These are phyloP conservation scores for Upupa epops DNA, from an alignment of 2,113 vertebrate species.

Conservation along the genomic window DNA sequence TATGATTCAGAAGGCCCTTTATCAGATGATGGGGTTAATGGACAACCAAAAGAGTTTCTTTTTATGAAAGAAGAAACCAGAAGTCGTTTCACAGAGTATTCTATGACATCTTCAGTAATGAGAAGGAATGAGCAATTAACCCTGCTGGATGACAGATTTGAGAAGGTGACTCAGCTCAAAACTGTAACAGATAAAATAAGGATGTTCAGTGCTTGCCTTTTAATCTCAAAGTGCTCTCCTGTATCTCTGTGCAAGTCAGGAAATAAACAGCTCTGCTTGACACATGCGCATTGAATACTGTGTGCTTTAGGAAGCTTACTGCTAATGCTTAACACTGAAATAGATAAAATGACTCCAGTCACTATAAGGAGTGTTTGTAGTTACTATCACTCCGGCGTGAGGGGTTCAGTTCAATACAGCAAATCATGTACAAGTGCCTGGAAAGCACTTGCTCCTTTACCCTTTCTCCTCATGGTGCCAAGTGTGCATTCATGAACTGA, in stretches of 20 bases:
- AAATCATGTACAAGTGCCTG: neutral
- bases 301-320: neutral
- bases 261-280: neutral
- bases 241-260: neutral
- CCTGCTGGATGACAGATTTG: slow-evolving; percentile 93
- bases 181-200: neutral
- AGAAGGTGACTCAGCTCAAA: slow-evolving; percentile 81
- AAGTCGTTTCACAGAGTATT: slow-evolving; percentile 96
- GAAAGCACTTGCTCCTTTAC: neutral
- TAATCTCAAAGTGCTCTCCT: neutral
- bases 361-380: neutral
- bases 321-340: neutral
- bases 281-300: neutral
- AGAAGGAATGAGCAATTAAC: slow-evolving; percentile 92
- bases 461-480: neutral
- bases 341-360: neutral
- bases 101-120: slow-evolving; percentile 92
- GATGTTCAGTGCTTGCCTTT: neutral
- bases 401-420: neutral
- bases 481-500: fast-evolving
- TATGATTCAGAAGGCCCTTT: slow-evolving; percentile 76
- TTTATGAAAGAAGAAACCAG: slow-evolving; percentile 93
- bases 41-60: slow-evolving; percentile 68
- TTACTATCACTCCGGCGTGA: neutral
- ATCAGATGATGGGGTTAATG: slow-evolving; percentile 66